Conservation (phyloP, 2,888 invertebrate genomes). For the Ariolimax columbianus region DNA sequence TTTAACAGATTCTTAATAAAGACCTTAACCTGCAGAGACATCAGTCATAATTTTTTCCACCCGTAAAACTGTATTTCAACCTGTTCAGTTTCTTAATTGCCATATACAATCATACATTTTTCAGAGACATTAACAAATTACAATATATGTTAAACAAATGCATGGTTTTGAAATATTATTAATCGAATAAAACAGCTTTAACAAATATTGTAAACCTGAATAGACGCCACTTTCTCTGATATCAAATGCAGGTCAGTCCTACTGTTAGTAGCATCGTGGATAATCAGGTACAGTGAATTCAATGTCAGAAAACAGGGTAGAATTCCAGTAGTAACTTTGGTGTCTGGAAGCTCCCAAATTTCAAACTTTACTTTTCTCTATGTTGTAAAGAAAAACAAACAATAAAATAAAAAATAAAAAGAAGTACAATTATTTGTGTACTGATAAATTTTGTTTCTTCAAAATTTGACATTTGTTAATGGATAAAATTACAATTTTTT, state of each 20-base stretch:
- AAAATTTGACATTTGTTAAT: neutral
- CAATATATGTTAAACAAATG: too few species aligned
- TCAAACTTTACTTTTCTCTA: constrained; percentile 55
- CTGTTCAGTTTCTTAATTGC: too few species aligned
- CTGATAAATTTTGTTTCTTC: neutral
- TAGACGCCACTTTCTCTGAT: constrained; percentile 26
- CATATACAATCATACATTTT: too few species aligned
- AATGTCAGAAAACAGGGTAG: constrained; percentile 43
- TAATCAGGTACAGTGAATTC: constrained; percentile 45
- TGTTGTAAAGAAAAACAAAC: neutral
- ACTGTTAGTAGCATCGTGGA: constrained; percentile 18
- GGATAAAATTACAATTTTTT: too few species aligned
- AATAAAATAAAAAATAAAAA: neutral
- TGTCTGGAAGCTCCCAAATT: constrained; percentile 73
- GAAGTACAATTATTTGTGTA: too few species aligned
- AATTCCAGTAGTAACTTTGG: constrained; percentile 49
- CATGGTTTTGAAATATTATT: neutral
- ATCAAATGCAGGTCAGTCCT: constrained; percentile 10
- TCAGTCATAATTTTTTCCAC: too few species aligned
- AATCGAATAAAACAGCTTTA: neutral
- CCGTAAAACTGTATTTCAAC: too few species aligned
- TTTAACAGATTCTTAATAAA: too few species aligned
- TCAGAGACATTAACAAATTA: too few species aligned
- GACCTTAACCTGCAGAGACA: too few species aligned
- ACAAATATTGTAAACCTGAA: constrained; percentile 32